A percentile compares a stretch with the other conserved stretches of the same genome.
phyloP scores from a whole-genome alignment of 2,888 invertebrate genomes.

The Spodoptera littoralis region DNA sequence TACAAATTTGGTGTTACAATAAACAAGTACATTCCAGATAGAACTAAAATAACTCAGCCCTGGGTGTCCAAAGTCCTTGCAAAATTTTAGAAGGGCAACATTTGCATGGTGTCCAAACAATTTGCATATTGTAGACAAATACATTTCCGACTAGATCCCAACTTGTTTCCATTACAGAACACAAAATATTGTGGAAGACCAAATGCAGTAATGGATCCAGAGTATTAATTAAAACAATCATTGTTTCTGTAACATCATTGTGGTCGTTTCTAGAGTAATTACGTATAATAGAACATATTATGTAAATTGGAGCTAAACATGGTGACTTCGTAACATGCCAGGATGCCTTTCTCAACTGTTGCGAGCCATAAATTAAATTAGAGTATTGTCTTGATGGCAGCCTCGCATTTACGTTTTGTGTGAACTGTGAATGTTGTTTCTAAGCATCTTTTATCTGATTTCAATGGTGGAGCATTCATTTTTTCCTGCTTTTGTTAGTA shows the following conservation, averaged over 20 bases:
- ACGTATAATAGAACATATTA: slow-evolving; percentile 44
- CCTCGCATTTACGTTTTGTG: slow-evolving; percentile 23
- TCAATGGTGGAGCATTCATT: slow-evolving; percentile 11
- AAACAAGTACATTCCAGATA: slow-evolving; percentile 17
- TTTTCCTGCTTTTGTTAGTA: slow-evolving; percentile 11
- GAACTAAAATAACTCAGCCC: slow-evolving; percentile 10
- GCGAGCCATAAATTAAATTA: slow-evolving; percentile 60
- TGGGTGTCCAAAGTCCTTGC: slow-evolving; percentile 16
- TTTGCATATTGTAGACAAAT: slow-evolving; percentile 23
- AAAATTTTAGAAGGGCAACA: slow-evolving; percentile 35
- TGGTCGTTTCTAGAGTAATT: slow-evolving; percentile 35
- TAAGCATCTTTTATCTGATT: slow-evolving; percentile 26
- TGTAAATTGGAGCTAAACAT: slow-evolving; percentile 51
- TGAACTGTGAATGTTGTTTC: slow-evolving; percentile 26
- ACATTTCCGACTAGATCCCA: slow-evolving; percentile 3
- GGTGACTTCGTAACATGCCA: slow-evolving; percentile 52
- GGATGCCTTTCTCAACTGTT: slow-evolving; percentile 56
- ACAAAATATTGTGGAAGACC: slow-evolving; percentile 37
- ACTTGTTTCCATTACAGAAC: slow-evolving; percentile 14
- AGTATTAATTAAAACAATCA: slow-evolving; percentile 44
- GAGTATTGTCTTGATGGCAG: slow-evolving; percentile 51
- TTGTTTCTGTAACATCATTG: slow-evolving; percentile 39
- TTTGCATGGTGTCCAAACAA: background rate
- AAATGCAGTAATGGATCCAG: slow-evolving; percentile 5
- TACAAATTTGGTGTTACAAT: slow-evolving; percentile 28